Percentiles rank a stretch among this genome's conserved stretches.
phyloP scores from a whole-genome alignment of 2,888 invertebrate species.

The Schizaphis graminum region DNA sequence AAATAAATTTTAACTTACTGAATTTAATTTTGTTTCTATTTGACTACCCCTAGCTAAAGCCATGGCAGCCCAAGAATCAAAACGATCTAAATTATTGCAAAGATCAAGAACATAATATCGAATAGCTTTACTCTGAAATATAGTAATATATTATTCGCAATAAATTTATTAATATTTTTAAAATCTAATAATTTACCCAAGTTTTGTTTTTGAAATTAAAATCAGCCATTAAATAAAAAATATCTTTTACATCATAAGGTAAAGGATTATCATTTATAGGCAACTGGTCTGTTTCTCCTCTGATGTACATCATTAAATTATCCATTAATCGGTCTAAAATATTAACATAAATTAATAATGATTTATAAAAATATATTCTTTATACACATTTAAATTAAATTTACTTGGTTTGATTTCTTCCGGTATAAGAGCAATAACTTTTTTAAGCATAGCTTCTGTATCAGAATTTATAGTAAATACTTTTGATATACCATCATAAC shows the following conservation, averaged over 20 bases:
- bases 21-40: constrained; percentile 85
- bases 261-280: constrained; percentile 71
- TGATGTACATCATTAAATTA: constrained; percentile 79
- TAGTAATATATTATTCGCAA: not conserved
- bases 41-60: constrained; percentile 84
- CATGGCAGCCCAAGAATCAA: constrained; percentile 95
- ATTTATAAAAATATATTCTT: not conserved
- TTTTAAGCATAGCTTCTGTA: constrained; percentile 81
- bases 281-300: constrained; percentile 75
- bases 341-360: not conserved
- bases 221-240: constrained; percentile 91
- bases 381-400: not conserved
- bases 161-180: constrained; percentile 19
- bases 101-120: constrained; percentile 88
- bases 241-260: constrained; percentile 68
- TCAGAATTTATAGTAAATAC: constrained; percentile 79
- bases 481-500: constrained; percentile 81
- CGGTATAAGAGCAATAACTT: constrained; percentile 80
- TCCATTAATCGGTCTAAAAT: constrained; percentile 73
- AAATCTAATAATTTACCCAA: constrained; percentile 67
- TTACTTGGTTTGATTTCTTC: constrained; percentile 77
- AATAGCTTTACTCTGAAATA: constrained; percentile 74
- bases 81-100: constrained; percentile 82
- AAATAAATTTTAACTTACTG: constrained; percentile 69
- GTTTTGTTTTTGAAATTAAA: constrained; percentile 84